Base-by-base conservation (phyloP, 23 tunicate species). In the Halocynthia aurantium region DNA sequence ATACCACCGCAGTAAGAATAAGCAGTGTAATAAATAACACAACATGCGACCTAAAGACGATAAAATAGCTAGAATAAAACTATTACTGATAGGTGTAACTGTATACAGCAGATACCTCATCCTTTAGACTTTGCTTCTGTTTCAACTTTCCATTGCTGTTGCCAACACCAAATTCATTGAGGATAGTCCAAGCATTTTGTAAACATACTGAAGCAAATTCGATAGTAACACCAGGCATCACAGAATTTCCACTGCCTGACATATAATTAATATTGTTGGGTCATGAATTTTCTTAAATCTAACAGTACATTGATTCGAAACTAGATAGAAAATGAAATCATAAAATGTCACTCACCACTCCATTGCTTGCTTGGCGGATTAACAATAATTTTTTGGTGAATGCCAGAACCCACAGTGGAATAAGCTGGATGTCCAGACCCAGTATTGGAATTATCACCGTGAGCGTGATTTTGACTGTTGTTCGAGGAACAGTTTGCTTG, bases 191-290 rank as follows among this genome's bases (percentile, higher is more conserved):
- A 6, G 96, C 89, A 53, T 90, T 90, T 40, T 78, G 83, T 64
- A 90, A 60, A 61, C 96, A 90, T 10, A 84, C 76, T 18, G 89
- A 81, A 8, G 96, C 96, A 62, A 84, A 90, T 62, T 90, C 96
- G 18, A 90, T 31, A 5, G 96, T 84, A 10, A 83, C 89, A 8
- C 77, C 73, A 6, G 96, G 96, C 53, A 62, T 61, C 15, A 71
- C 83, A 7, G 78, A 74, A 54, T 74, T 74, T 52, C 78, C 78
- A 8, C 60, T 19, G 2, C 63, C 76, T 57, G 55, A 22, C 52
- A 80, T 49, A 78, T n/a, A 22, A 54, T 17, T 2, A 57, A 51
- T 51, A 4, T 12, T 51, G 67, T 73, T 4, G 4, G n/a, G 18
- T 60, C 2, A 60, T 60, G 17, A 31, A 60, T 17, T 60, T n/a